These are phyloP conservation scores for Plagodis dolabraria DNA, from an alignment of 2,888 invertebrate genomes.

Conservation along the genomic window DNA sequence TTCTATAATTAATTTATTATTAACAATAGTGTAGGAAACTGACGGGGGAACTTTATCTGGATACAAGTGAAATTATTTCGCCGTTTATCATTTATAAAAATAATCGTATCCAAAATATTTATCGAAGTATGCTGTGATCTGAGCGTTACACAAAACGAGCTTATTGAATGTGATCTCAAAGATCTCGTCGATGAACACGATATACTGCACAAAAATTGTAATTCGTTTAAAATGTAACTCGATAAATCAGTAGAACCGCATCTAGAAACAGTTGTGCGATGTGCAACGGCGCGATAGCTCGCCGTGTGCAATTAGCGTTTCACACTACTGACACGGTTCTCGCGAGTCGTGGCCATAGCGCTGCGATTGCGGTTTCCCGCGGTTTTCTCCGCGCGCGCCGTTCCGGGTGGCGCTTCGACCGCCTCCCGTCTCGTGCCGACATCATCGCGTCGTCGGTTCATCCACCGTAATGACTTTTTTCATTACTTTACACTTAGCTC, in stretches of 20 bases:
- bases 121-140: slow-evolving; percentile 2
- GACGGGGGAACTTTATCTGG: slow-evolving; percentile 80
- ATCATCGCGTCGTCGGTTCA: slow-evolving; percentile 49
- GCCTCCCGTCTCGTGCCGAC: slow-evolving; percentile 61
- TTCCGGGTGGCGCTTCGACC: slow-evolving; percentile 81
- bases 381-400: slow-evolving; percentile 80
- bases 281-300: slow-evolving; percentile 63
- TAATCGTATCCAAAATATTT: slow-evolving; percentile 25
- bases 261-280: slow-evolving; percentile 51
- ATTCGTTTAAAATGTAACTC: slow-evolving; percentile 30
- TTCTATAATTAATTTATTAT: slow-evolving; percentile 83
- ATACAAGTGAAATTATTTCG: slow-evolving; percentile 47
- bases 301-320: slow-evolving; percentile 78
- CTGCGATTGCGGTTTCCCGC: slow-evolving; percentile 82
- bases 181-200: slow-evolving; percentile 12
- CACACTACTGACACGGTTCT: slow-evolving; percentile 85
- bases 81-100: slow-evolving; percentile 57
- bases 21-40: slow-evolving; percentile 81
- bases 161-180: slow-evolving; percentile 8
- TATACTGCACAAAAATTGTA: slow-evolving; percentile 24
- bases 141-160: background rate
- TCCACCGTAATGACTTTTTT: slow-evolving; percentile 67
- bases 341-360: slow-evolving; percentile 68
- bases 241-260: slow-evolving; percentile 46
- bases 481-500: slow-evolving; percentile 53